Evolutionary conservation across 2,888 invertebrate species (phyloP).

Genomic region (Prosopocoilus inquinatus): DNA sequence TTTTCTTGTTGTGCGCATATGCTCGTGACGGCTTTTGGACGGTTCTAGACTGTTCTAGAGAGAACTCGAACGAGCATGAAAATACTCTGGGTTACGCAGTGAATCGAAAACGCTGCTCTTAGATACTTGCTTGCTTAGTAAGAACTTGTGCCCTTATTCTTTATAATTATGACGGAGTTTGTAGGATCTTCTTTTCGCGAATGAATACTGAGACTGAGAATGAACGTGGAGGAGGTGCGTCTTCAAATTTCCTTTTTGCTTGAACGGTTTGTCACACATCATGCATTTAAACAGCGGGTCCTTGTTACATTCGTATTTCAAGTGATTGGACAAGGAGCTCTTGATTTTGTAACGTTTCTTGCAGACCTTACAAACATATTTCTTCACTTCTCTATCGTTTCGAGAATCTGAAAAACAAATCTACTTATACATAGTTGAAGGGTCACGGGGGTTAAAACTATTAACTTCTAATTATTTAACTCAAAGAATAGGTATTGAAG

Average conservation of each 20-base stretch:
- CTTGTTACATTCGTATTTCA: constrained; percentile 58
- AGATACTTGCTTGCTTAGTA: neutral
- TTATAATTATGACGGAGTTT: neutral
- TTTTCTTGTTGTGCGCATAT: too few species aligned
- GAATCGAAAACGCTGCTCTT: too few species aligned
- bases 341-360: constrained; percentile 56
- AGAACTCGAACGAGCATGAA: too few species aligned
- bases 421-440: too few species aligned
- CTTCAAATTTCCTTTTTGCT: constrained; percentile 26
- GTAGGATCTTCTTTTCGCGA: neutral
- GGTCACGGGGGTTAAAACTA: too few species aligned
- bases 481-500: too few species aligned
- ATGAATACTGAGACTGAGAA: constrained; percentile 11
- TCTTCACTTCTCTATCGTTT: too few species aligned
- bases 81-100: too few species aligned
- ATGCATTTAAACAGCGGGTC: constrained; percentile 55
- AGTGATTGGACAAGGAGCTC: constrained; percentile 56
- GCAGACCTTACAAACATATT: constrained; percentile 35
- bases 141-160: neutral
- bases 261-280: constrained; percentile 44
- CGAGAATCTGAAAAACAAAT: too few species aligned
- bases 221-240: constrained; percentile 26
- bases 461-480: too few species aligned
- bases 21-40: too few species aligned
- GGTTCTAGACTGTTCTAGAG: too few species aligned